Evolutionary conservation across 1,140 invertebrate genomes (phyloP), one percentile per base, ranked within the genome.

Genomic region (Lucilia cuprina): DNA sequence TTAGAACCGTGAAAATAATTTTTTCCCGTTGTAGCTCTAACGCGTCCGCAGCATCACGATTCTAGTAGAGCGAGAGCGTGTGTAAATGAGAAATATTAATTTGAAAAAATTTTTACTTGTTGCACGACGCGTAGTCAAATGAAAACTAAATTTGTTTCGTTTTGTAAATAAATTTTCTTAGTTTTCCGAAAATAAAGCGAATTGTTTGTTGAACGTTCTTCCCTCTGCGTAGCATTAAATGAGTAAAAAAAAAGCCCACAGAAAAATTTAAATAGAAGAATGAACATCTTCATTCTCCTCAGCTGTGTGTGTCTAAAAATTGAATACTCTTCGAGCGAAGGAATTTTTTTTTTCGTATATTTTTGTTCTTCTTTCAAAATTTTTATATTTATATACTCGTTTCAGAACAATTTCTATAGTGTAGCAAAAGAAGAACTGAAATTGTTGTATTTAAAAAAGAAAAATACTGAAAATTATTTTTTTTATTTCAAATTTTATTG

Each of bases 41-140:
- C 55, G 12, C n/a, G n/a, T n/a, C n/a, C n/a, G 13, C 12, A 10
- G 55, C 55, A 13, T 17, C 55, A 14, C 55, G 55, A 60, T 60
- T 17, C 55, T 17, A 60, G 55, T n/a, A 60, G 13, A 60, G n/a
- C 55, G n/a, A n/a, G 55, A 60, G 55, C 13, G 13, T 17, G 55
- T 60, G 55, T 17, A 13, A 14, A 5, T 60, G n/a, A 60, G 55
- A 60, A 60, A 14, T 21, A 70, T 21, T 5, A 19, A 70, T 21
- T 21, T 10, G n/a, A n/a, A n/a, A n/a, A 21, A 70, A 70, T 70
- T 70, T 70, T 70, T 70, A 21, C n/a, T 70, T 80, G 77, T 80
- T 49, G 21, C 77, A 80, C 77, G 77, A 80, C 77, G 41, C 77
- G 77, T 80, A 80, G 77, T 78, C 77, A 49, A 49, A 80, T 21